These are phyloP conservation scores for Achlya flavicornis DNA, from an alignment of 2,888 invertebrate species.

Conservation along the genomic window DNA sequence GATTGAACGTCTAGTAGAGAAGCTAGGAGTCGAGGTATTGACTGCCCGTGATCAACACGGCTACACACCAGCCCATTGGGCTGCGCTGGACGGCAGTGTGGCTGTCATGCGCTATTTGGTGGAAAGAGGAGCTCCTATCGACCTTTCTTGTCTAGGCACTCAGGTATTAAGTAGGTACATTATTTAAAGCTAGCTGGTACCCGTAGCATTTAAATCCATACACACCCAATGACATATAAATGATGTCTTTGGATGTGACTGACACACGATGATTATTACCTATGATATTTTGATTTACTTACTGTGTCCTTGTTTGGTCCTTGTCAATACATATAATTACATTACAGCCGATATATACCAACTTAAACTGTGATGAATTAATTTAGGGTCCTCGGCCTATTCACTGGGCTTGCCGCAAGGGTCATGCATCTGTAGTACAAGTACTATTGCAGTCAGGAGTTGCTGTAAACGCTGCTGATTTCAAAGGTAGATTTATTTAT, in stretches of 20 bases:
- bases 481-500: constrained; percentile 87
- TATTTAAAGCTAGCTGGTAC: background rate
- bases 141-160: constrained; percentile 93
- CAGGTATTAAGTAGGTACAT: constrained; percentile 69
- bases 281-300: too few relatives aligned
- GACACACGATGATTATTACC: too few relatives aligned
- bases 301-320: too few relatives aligned
- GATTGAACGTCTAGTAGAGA: constrained; percentile 92
- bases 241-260: too few relatives aligned
- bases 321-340: background rate
- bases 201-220: background rate
- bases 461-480: constrained; percentile 94
- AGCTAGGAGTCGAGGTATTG: constrained; percentile 89
- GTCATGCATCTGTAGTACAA: constrained; percentile 95
- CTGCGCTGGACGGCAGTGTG: constrained; percentile 94
- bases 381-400: constrained; percentile 92
- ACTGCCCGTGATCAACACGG: constrained; percentile 95
- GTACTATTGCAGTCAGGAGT: constrained; percentile 91
- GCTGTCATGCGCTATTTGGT: constrained; percentile 94
- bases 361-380: constrained; percentile 11
- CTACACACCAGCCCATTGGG: constrained; percentile 97
- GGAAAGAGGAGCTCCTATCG: constrained; percentile 92
- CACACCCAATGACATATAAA: background rate
- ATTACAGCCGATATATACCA: too few relatives aligned
- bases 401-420: constrained; percentile 97